Evolutionary conservation across 2,797 vertebrate species (phyloP), one percentile per base, ranked within the genome.

Genomic region (Crenuchus spilurus): DNA sequence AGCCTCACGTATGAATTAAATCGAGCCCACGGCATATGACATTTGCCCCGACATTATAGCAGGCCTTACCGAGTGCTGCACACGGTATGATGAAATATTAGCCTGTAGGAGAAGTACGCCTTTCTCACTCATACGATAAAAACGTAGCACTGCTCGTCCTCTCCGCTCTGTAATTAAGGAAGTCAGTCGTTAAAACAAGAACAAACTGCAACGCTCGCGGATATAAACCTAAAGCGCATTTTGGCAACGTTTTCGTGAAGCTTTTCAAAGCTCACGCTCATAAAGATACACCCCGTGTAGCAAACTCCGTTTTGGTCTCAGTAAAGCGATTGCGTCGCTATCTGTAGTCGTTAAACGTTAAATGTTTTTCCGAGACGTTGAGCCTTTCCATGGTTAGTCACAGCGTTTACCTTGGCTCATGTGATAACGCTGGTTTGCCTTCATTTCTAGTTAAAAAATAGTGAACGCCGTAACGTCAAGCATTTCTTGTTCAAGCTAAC

Each of bases 311-410:
- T 70, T 13, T 9, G 52, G 48, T 55, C 26, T 30, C 1, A 42
- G 37, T 35, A 55, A 61, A 61, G 41, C 51, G 52, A 61, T 73
- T 75, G 24, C 8, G 3, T 76, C 4, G 80, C 78, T 82, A 84
- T 80, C 83, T 80, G 58, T 76, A 68, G 22, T 79, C 54, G 49
- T 65, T 82, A 71, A 74, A 73, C 58, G 77, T 77, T 62, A 76
- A 51, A 73, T 28, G 54, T 33, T 67, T 46, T 68, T 71, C 76
- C 35, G 61, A 75, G 64, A 66, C 49, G 52, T 54, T 42, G 10
- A 18, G 61, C 48, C 60, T 60, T 22, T 55, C 80, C 80, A 81
- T 84, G 70, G 77, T 76, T 67, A 72, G 16, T 22, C 66, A 9
- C 22, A 24, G 37, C 31, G 57, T 58, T 62, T 60, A 68, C 73